Base-by-base conservation (phyloP, 2,888 invertebrate species). In the Listrodromus nycthemerus region DNA sequence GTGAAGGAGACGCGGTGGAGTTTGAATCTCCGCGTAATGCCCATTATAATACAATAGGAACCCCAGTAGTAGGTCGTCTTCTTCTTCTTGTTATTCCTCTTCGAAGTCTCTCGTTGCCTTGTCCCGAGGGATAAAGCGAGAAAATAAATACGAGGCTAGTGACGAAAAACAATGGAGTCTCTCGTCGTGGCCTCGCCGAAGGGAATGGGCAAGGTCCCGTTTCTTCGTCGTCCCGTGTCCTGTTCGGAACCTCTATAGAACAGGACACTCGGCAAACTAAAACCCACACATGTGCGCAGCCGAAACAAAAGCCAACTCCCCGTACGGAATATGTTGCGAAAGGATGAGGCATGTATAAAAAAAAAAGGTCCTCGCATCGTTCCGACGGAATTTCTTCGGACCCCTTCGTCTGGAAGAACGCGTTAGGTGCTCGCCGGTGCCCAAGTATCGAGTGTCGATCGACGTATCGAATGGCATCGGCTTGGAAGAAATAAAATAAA, bases 1-100 rank as follows among this genome's bases (percentile, higher is more conserved):
- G 55, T 41, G 65, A 83, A 80, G 80, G 80, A 84, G 79, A 73
- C 78, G 41, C 73, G 65, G 67, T 50, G 66, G 61, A 75, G 83
- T 65, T 80, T 73, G 79, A 83, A 79, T 73, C 79, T 82, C 13
- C 76, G 76, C 87, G 88, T 91, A 91, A 91, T 90, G 90, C 89
- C 88, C 89, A 92, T 92, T 92, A 92, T 88, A 92, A 92, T 92
- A 92, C 92, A 92, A 92, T 92, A 88, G 91, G 86, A 84, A 63
- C 27, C 30, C 86, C 87, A 19, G 84, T 67, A 80, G 66, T 61
- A 58, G 81, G 78, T 84, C 84, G 78, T 71, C 85, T 78, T 85
- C 82, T 85, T 66, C 80, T 58, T 76, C 50, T 81, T 83, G 75
- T 77, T 81, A 50, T 73, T 81, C 78, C 85, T 82, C 83, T 82